Conservation (phyloP, 2,888 invertebrate genomes). For the Syrphus vitripennis region DNA sequence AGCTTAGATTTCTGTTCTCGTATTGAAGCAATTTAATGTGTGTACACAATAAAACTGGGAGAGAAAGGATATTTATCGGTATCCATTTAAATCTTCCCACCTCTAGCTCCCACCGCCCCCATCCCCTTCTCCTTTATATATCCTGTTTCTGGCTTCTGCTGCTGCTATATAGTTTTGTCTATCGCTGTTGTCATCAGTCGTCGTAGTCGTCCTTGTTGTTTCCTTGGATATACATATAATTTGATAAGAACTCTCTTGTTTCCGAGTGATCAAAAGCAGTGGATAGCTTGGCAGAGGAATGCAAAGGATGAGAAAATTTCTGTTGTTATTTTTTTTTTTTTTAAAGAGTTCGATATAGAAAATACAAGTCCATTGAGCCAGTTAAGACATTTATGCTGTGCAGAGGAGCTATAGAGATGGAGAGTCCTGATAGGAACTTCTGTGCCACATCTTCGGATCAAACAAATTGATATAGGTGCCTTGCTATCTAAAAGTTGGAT, state of each 20-base stretch:
- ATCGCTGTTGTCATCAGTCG: neutral
- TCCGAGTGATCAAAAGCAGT: slow-evolving; percentile 51
- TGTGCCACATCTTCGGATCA: neutral
- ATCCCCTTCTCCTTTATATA: neutral
- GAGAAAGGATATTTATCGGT: slow-evolving; percentile 62
- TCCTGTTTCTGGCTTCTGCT: neutral
- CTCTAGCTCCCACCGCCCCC: neutral
- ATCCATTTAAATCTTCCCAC: slow-evolving; percentile 59
- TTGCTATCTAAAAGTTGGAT: neutral
- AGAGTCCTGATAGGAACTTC: slow-evolving; percentile 15
- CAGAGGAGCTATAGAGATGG: neutral
- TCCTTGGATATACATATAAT: slow-evolving; percentile 10
- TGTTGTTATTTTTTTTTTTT: neutral
- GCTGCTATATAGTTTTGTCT: neutral
- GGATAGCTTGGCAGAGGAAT: slow-evolving; percentile 22
- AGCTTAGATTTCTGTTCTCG: slow-evolving; percentile 62
- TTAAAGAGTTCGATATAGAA: neutral
- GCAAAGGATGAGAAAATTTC: neutral
- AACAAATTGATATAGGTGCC: slow-evolving; percentile 27
- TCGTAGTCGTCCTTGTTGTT: neutral
- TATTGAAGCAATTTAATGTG: slow-evolving; percentile 58
- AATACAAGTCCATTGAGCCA: slow-evolving; percentile 47
- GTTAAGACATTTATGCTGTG: slow-evolving; percentile 62
- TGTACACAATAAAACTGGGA: slow-evolving; percentile 58
- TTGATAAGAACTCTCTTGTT: slow-evolving; percentile 62